phyloP scores from a whole-genome alignment of 2,888 invertebrate species.

The Ferdinandea cuprea region DNA sequence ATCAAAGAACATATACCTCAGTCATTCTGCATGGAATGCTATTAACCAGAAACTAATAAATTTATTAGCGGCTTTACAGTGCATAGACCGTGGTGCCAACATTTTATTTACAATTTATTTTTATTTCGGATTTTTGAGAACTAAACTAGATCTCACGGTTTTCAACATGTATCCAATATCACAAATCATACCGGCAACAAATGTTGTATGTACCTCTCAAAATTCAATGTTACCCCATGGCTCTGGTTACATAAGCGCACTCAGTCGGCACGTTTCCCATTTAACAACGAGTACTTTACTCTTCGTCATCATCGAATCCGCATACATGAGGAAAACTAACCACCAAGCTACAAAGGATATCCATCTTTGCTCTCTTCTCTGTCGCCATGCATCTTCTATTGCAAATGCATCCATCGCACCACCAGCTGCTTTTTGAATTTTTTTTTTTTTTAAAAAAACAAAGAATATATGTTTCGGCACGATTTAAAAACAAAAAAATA shows the following conservation, averaged over 20 bases:
- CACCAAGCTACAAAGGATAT: conserved; percentile 19
- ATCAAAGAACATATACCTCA: no score
- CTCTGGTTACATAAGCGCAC: conserved; percentile 24
- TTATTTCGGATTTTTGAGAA: background rate
- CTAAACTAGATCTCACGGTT: conserved; percentile 26
- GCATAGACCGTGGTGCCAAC: no score
- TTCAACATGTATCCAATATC: conserved; percentile 21
- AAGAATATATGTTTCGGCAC: conserved; percentile 51
- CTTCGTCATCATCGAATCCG: conserved; percentile 1
- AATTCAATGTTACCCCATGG: conserved; percentile 20
- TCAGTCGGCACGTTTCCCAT: conserved; percentile 25
- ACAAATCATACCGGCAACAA: conserved; percentile 27
- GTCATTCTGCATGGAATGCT: no score
- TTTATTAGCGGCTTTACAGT: no score
- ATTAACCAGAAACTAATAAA: no score
- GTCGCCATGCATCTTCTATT: conserved; percentile 50
- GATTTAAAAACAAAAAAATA: conserved; percentile 39
- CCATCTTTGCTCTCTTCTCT: background rate
- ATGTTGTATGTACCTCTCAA: conserved; percentile 2
- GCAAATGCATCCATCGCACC: conserved; percentile 36
- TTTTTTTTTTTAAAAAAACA: conserved; percentile 29
- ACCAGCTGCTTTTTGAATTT: conserved; percentile 55
- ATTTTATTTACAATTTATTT: no score
- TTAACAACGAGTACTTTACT: conserved; percentile 10
- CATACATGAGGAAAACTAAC: background rate